phyloP scores from a whole-genome alignment of 2,113 vertebrate species.

The Aphyosemion australe region DNA sequence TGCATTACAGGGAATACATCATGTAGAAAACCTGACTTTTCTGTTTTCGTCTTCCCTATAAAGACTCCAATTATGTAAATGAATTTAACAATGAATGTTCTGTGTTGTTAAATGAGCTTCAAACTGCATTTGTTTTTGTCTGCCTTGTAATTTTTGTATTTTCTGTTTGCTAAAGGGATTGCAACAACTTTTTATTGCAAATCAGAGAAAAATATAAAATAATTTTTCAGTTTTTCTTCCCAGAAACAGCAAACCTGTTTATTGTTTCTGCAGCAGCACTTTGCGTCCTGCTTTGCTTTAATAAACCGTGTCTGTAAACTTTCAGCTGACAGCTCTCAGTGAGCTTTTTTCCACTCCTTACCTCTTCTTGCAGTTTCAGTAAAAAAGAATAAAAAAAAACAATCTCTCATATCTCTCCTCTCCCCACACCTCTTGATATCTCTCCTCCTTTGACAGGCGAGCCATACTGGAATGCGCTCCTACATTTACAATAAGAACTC shows the following conservation, averaged over 20 bases:
- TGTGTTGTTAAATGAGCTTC: not conserved
- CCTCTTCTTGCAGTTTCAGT: slow-evolving; percentile 18
- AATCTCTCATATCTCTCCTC: slow-evolving; percentile 19
- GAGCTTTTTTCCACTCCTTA: slow-evolving; percentile 32
- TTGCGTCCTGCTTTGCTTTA: slow-evolving; percentile 2
- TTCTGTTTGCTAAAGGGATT: slow-evolving; percentile 10
- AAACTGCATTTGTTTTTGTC: not conserved
- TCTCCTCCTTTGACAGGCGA: slow-evolving; percentile 81
- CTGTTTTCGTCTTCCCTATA: too few relatives aligned
- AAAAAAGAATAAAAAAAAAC: not conserved
- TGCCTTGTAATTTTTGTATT: not conserved
- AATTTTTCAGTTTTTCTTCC: not conserved
- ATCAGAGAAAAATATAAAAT: not conserved
- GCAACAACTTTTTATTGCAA: slow-evolving; percentile 15
- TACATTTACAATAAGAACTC: slow-evolving; percentile 94
- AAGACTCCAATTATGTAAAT: not conserved
- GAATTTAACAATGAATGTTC: slow-evolving; percentile 6
- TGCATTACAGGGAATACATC: too few relatives aligned
- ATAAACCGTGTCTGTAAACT: slow-evolving; percentile 36
- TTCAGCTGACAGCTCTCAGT: slow-evolving; percentile 35
- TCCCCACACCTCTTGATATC: slow-evolving; percentile 25
- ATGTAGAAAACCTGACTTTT: not conserved
- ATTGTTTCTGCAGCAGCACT: slow-evolving; percentile 43
- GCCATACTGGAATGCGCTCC: slow-evolving; percentile 94
- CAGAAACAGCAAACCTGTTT: slow-evolving; percentile 36